phyloP scores from a whole-genome alignment of 2,797 vertebrate genomes.

The Pseudochirops cupreus region DNA sequence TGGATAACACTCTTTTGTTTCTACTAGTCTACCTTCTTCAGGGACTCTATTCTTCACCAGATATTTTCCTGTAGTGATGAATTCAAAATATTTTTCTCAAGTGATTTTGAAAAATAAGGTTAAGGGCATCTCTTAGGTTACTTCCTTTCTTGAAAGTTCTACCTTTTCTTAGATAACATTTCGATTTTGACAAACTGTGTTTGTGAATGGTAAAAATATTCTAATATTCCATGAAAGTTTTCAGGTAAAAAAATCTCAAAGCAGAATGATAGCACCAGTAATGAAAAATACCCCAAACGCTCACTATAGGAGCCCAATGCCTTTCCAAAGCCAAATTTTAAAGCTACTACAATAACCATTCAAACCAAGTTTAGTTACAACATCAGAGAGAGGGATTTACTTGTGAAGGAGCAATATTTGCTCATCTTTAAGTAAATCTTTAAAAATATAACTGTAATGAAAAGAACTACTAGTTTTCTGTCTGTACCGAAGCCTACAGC shows the following conservation, averaged over 20 bases:
- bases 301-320: background rate
- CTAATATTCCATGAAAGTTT: background rate
- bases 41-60: background rate
- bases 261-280: background rate
- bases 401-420: background rate
- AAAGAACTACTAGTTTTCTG: background rate
- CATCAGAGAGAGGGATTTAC: background rate
- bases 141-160: background rate
- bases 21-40: background rate
- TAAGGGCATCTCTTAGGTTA: background rate
- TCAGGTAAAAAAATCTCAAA: background rate
- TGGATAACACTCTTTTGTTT: background rate
- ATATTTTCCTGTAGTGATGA: background rate
- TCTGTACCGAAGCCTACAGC: background rate
- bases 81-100: background rate
- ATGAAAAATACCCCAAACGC: background rate
- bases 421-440: background rate
- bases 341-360: background rate
- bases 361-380: background rate
- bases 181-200: background rate
- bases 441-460: background rate
- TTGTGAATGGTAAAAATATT: background rate
- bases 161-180: background rate
- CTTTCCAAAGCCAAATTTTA: background rate
- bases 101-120: background rate